A percentile compares a stretch with the other conserved stretches of the same genome.
phyloP scores from a whole-genome alignment of 2,888 invertebrate genomes.

The Drosophila eohydei region DNA sequence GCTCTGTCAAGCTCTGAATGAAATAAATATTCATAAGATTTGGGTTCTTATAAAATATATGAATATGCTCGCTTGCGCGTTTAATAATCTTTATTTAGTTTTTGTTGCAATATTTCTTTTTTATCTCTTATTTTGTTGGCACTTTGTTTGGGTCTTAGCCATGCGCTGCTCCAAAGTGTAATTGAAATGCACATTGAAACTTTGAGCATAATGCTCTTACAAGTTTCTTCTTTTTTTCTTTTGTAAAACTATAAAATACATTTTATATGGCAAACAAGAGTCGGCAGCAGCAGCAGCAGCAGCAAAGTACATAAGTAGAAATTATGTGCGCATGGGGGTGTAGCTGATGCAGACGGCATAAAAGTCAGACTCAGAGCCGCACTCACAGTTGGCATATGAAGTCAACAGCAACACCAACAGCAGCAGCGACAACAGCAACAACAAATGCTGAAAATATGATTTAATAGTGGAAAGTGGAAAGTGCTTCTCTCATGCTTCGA shows the following conservation, averaged over 20 bases:
- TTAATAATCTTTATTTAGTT: slow-evolving; percentile 12
- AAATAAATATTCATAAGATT: too few relatives aligned
- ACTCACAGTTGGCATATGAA: slow-evolving; percentile 29
- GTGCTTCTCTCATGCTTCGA: slow-evolving; percentile 40
- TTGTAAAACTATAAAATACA: slow-evolving; percentile 67
- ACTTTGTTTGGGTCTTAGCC: slow-evolving; percentile 30
- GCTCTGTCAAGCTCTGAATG: too few relatives aligned
- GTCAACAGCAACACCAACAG: slow-evolving; percentile 19
- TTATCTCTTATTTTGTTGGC: slow-evolving; percentile 49
- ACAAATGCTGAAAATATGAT: slow-evolving; percentile 65
- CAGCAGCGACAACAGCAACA: slow-evolving; percentile 23
- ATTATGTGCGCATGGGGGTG: slow-evolving; percentile 70
- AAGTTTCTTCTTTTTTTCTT: slow-evolving; percentile 41
- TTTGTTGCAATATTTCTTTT: slow-evolving; percentile 5
- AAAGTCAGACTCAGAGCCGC: slow-evolving; percentile 53
- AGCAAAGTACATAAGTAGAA: slow-evolving; percentile 71
- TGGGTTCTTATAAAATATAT: background rate
- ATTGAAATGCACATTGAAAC: slow-evolving; percentile 75
- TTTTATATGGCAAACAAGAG: slow-evolving; percentile 51
- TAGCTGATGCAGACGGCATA: slow-evolving; percentile 66
- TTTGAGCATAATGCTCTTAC: slow-evolving; percentile 73
- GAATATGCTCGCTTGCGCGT: slow-evolving; percentile 9
- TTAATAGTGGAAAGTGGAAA: slow-evolving; percentile 59
- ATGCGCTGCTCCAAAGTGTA: slow-evolving; percentile 62
- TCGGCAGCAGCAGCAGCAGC: background rate